Evolutionary conservation across 2,888 invertebrate species (phyloP).

Genomic region (Chrysina gloriosa): DNA sequence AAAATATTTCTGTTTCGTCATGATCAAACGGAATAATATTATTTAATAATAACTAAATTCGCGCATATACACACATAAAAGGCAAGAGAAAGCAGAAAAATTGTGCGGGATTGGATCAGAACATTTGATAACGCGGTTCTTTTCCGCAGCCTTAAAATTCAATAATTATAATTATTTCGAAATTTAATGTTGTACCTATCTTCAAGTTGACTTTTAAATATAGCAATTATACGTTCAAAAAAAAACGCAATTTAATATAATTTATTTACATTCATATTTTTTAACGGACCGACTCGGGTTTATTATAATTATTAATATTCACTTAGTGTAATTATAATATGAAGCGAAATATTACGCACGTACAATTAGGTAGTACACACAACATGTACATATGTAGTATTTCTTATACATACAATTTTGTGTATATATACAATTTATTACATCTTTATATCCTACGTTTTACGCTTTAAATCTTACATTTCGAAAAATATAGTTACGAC

Average conservation of each 20-base stretch:
- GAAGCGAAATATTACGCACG: conserved; percentile 8
- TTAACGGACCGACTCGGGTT: conserved; percentile 7
- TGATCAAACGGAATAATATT: too few relatives aligned
- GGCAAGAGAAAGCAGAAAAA: too few relatives aligned
- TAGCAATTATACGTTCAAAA: not conserved
- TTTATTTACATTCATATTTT: conserved; percentile 26
- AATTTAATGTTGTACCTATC: not conserved
- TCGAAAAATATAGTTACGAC: conserved; percentile 25
- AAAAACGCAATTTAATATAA: conserved; percentile 9
- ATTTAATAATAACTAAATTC: too few relatives aligned
- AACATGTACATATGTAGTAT: not conserved
- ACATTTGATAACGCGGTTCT: not conserved
- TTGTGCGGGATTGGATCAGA: too few relatives aligned
- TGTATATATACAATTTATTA: not conserved
- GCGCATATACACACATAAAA: too few relatives aligned
- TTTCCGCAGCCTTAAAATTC: not conserved
- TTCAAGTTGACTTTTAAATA: conserved; percentile 10
- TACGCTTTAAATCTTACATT: conserved; percentile 1
- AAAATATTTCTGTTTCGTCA: too few relatives aligned
- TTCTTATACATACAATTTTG: conserved; percentile 4
- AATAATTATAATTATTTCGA: too few relatives aligned
- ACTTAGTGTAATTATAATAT: conserved; percentile 13
- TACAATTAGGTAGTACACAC: too few relatives aligned
- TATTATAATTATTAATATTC: conserved; percentile 24
- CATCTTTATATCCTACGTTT: not conserved